A percentile compares a stretch with the other conserved stretches of the same genome.
Conservation (phyloP, 1,140 invertebrate species). For the Drosophila simulans region DNA sequence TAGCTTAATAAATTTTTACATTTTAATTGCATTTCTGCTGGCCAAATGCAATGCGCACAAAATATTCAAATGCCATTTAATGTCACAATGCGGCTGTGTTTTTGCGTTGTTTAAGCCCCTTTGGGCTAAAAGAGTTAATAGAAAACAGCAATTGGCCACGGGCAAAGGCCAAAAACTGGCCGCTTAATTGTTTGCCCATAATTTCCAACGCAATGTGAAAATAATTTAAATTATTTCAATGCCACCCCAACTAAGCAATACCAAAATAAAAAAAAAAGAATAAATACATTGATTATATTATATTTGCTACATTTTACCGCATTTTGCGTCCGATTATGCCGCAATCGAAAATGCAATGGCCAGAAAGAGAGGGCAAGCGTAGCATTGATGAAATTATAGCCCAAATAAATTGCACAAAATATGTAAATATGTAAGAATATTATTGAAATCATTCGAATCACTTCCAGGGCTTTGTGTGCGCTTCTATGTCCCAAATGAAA, state of each 20-base stretch:
- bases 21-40: slow-evolving; percentile 54
- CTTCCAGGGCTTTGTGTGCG: not conserved
- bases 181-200: slow-evolving; percentile 56
- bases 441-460: slow-evolving; percentile 9
- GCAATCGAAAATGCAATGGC: slow-evolving; percentile 38
- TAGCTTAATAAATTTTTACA: slow-evolving; percentile 63
- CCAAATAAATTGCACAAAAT: slow-evolving; percentile 20
- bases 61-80: slow-evolving; percentile 54
- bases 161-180: slow-evolving; percentile 21
- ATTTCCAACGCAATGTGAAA: slow-evolving; percentile 41
- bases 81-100: slow-evolving; percentile 12
- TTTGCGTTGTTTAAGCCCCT: slow-evolving; percentile 39
- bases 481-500: not conserved
- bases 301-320: slow-evolving; percentile 36
- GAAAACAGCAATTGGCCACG: slow-evolving; percentile 42
- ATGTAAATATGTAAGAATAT: slow-evolving; percentile 8
- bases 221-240: slow-evolving; percentile 59
- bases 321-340: slow-evolving; percentile 38
- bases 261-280: not conserved
- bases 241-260: slow-evolving; percentile 10
- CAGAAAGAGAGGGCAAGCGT: not conserved
- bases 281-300: slow-evolving; percentile 29
- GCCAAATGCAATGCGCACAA: not conserved
- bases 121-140: slow-evolving; percentile 45
- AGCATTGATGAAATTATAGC: slow-evolving; percentile 29